Conservation (phyloP, 2,797 vertebrate species). For the Zalophus californianus region DNA sequence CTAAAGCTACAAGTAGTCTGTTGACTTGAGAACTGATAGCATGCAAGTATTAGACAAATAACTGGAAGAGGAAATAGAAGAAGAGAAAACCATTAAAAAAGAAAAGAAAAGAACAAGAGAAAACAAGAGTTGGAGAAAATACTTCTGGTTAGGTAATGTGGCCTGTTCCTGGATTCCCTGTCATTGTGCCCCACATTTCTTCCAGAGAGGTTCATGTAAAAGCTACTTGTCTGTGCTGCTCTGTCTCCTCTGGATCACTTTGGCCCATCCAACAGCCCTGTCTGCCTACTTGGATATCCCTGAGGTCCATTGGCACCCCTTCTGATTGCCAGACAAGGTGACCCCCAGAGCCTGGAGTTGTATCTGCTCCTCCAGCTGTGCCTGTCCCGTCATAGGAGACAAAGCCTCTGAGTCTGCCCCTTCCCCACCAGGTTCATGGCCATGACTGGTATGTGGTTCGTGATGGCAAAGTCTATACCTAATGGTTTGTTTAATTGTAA, state of each 20-base stretch:
- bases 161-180: neutral
- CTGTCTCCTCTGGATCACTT: neutral
- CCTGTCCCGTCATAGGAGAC: neutral
- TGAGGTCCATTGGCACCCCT: neutral
- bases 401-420: neutral
- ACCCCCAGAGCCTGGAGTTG: neutral
- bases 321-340: neutral
- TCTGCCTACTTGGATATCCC: neutral
- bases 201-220: neutral
- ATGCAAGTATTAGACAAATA: neutral
- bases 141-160: neutral
- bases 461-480: neutral
- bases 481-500: conserved; percentile 55
- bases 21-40: neutral
- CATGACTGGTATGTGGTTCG: neutral
- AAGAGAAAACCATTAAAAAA: neutral
- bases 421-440: neutral
- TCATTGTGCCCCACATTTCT: neutral
- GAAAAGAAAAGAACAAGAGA: neutral
- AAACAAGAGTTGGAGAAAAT: neutral
- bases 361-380: neutral
- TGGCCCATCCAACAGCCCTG: neutral
- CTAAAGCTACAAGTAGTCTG: neutral
- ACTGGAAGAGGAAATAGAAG: neutral
- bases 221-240: neutral